These are phyloP conservation scores for Electrophaes corylata DNA, from an alignment of 2,888 invertebrate species.

Conservation along the genomic window DNA sequence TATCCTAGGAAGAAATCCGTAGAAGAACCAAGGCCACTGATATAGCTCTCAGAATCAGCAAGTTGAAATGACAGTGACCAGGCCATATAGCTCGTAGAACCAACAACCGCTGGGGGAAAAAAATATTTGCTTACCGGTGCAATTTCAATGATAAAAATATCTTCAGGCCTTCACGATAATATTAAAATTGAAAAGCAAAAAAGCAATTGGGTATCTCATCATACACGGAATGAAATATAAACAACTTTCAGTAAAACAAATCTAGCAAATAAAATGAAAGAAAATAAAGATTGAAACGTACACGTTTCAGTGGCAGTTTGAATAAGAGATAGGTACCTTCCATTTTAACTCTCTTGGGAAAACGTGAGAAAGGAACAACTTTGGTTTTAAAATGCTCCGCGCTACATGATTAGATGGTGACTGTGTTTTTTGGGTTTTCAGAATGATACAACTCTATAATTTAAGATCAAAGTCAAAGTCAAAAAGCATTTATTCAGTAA, in stretches of 20 bases:
- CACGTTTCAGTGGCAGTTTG: conserved; percentile 7
- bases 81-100: too few relatives aligned
- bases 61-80: too few relatives aligned
- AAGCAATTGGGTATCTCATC: conserved; percentile 3
- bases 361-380: background rate
- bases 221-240: conserved; percentile 21
- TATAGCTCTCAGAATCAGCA: too few relatives aligned
- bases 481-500: too few relatives aligned
- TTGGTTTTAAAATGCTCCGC: background rate
- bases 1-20: too few relatives aligned
- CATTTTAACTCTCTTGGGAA: conserved; percentile 1
- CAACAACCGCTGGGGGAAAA: too few relatives aligned
- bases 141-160: background rate
- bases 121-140: too few relatives aligned
- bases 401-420: background rate
- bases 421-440: background rate
- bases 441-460: too few relatives aligned
- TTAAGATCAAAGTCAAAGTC: too few relatives aligned
- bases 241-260: conserved; percentile 6
- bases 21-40: too few relatives aligned
- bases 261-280: conserved; percentile 18
- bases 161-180: background rate
- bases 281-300: conserved; percentile 19
- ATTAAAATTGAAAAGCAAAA: background rate
- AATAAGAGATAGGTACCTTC: conserved; percentile 1